Evolutionary conservation across 1,140 invertebrate genomes (phyloP).

Genomic region (Drosophila oshimai): DNA sequence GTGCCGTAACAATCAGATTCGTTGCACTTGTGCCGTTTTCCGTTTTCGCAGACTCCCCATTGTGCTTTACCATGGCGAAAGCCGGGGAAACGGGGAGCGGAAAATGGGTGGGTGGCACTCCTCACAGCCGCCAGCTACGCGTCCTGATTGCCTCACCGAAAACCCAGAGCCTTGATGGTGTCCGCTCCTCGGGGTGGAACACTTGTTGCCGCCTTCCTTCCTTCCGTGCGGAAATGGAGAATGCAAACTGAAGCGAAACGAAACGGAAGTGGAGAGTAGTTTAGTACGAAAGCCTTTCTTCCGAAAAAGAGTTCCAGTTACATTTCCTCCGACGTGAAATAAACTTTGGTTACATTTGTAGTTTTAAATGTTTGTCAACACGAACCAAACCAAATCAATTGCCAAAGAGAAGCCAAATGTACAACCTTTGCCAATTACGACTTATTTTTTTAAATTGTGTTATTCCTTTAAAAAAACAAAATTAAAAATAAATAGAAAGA

Average conservation of each 20-base stretch:
- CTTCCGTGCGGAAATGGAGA: conserved; percentile 28
- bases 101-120: background rate
- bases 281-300: conserved; percentile 19
- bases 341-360: too few species aligned
- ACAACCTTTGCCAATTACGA: too few species aligned
- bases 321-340: background rate
- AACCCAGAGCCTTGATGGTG: background rate
- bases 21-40: conserved; percentile 69
- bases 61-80: conserved; percentile 62
- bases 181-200: background rate
- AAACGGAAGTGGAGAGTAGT: background rate
- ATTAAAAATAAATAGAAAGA: too few species aligned
- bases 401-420: too few species aligned
- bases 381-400: too few species aligned
- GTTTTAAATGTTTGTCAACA: too few species aligned
- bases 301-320: conserved; percentile 13
- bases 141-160: conserved; percentile 46
- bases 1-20: conserved; percentile 53
- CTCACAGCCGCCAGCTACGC: conserved; percentile 66
- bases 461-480: too few species aligned
- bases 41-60: conserved; percentile 70
- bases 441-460: too few species aligned
- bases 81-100: background rate
- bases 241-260: background rate
- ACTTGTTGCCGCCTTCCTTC: conserved; percentile 51